phyloP scores from a whole-genome alignment of 1,140 invertebrate genomes.

The Caerostris extrusa region DNA sequence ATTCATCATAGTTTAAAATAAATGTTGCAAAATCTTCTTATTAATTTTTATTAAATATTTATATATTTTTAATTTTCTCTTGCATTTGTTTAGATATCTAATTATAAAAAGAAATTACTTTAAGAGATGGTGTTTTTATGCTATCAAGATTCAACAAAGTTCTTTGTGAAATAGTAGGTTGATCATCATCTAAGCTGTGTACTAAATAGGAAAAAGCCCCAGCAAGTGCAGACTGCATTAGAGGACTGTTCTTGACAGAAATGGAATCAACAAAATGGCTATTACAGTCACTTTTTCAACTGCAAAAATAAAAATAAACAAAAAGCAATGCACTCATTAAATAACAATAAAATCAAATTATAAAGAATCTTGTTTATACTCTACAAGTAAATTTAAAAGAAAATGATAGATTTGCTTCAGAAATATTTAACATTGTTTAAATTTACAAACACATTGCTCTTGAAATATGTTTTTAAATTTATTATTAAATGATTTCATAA shows the following conservation, averaged over 20 bases:
- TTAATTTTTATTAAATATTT: too few relatives aligned
- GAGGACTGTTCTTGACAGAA: constrained; percentile 90
- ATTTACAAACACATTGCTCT: too few relatives aligned
- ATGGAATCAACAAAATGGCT: constrained; percentile 95
- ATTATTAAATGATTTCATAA: too few relatives aligned
- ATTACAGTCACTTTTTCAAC: constrained; percentile 96
- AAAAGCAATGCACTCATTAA: background rate
- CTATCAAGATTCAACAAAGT: constrained; percentile 96
- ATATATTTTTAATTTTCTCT: too few relatives aligned
- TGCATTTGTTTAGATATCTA: too few relatives aligned
- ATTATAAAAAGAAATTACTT: constrained; percentile 78
- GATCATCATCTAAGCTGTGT: constrained; percentile 96
- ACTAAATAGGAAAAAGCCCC: constrained; percentile 98
- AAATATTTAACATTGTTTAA: too few relatives aligned
- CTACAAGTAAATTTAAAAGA: background rate
- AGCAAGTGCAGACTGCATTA: constrained; percentile 95
- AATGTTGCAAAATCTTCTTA: too few relatives aligned
- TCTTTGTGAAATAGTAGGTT: constrained; percentile 96
- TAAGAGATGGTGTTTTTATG: constrained; percentile 89
- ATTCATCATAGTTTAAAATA: too few relatives aligned
- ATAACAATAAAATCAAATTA: too few relatives aligned
- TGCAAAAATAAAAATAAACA: constrained; percentile 79
- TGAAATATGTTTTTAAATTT: too few relatives aligned
- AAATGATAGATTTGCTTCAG: background rate
- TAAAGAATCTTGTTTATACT: background rate